Evolutionary conservation across 1,140 invertebrate genomes (phyloP), one percentile per base, ranked within the genome.

Genomic region (Bemisia tabaci): DNA sequence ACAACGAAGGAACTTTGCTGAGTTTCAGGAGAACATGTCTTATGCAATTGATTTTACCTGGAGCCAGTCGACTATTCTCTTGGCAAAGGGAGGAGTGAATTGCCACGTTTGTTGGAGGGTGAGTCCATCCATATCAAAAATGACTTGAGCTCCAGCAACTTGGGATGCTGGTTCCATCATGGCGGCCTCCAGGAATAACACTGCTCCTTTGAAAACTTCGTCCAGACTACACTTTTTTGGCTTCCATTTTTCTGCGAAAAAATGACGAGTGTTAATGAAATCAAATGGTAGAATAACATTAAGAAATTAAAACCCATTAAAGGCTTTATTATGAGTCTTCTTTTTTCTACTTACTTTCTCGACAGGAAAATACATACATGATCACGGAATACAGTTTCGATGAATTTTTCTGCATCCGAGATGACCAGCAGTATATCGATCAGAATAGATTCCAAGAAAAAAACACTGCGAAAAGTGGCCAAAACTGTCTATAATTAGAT

Each of bases 111-210:
- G 90, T 71, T 87, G 84, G 70, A 92, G 75, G 21, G 83, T 85
- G 0, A 92, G 78, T 1, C 90, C 89, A 67, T 91, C 88, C 88
- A 91, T 90, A 73, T 92, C 90, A 71, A 92, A 89, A 60, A 92
- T 85, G 21, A 91, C 87, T 5, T 89, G 79, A 0, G 85, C 88
- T 17, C 89, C 90, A 66, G 82, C 82, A 59, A 91, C 84, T 75
- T 92, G 89, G 0, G 87, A 85, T 70, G 83, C 81, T 0, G 88
- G 87, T 73, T 92, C 90, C 70, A 90, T 72, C 83, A 90, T 87
- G 39, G 89, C 89, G 0, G 86, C 86, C 73, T 92, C 90, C 66
- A 91, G 74, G 72, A 88, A 90, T 22, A 91, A 73, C 0, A 91
- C 89, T 68, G 85, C 87, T 0, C 88, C 89, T 75, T 91, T 91